Base-by-base conservation (phyloP, 2,113 vertebrate species). In the Dolichallabes microphthalmus region DNA sequence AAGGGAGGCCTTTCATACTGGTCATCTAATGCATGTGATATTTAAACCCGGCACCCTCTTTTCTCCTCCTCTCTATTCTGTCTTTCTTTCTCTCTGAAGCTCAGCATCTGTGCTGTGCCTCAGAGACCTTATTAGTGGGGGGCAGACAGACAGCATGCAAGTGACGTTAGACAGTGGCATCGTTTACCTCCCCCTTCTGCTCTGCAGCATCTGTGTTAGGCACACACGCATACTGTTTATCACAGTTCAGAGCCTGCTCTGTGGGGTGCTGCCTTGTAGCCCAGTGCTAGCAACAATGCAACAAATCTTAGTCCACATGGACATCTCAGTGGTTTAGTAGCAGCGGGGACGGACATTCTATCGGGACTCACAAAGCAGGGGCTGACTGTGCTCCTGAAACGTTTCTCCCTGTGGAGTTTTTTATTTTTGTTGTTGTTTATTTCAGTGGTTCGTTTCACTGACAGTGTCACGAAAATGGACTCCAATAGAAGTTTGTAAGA, bases 191-290 rank as follows among this genome's bases (percentile, higher is more conserved):
- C 71, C 61, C 88, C 84, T 73, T 86, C 63, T 78, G 89, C 89
- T 86, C 84, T 30, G 58, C 61, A 88, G 92, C 92, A 93, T 94
- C 92, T 94, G 93, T 89, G 91, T 91, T 90, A 91, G 83, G 53
- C 84, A 39, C 83, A 60, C 86, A 82, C 83, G 60, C 83, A 76
- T 69, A 88, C 88, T 77, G 87, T 92, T 89, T 87, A 89, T 88
- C 82, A 50, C 66, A 86, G 86, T 91, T 91, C 82, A 81, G 87
- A 88, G 91, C 82, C 89, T 88, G 52, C 75, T 86, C 82, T 85
- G 85, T 35, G 11, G 82, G 82, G 69, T 88, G 86, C 84, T 64
- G 32, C 89, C 89, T 30, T 7, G 57, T 50, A 77, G 88, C 84
- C 84, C 19, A 20, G 76, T 61, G 76, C 86, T 82, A 75, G 64